Evolutionary conservation across 1,140 invertebrate genomes (phyloP).

Genomic region (Microplitis demolitor): DNA sequence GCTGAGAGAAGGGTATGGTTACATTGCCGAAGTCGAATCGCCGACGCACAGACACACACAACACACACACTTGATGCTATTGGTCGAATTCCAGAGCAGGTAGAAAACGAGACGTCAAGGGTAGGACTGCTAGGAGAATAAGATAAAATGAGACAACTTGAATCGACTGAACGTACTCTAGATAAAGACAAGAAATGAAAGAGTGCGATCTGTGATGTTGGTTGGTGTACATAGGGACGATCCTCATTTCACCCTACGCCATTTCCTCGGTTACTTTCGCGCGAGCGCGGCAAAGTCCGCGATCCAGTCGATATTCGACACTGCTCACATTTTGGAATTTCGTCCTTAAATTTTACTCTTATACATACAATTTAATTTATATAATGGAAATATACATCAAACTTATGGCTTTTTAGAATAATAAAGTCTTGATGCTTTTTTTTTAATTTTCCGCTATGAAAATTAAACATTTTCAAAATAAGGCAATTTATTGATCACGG

Average conservation of each 20-base stretch:
- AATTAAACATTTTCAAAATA: too few species aligned
- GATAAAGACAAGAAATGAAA: not conserved
- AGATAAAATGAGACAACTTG: not conserved
- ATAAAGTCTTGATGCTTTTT: not conserved
- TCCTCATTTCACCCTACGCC: constrained; percentile 1
- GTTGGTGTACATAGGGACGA: constrained; percentile 9
- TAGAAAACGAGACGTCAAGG: not conserved
- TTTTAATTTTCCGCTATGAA: too few species aligned
- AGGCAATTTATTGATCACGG: too few species aligned
- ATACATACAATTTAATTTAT: not conserved
- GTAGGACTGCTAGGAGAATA: not conserved
- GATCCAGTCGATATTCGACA: constrained; percentile 21
- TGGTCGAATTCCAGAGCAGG: constrained; percentile 18
- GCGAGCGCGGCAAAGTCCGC: constrained; percentile 18
- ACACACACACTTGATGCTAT: constrained; percentile 15
- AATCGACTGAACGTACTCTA: not conserved
- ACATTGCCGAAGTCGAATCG: not conserved
- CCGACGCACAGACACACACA: constrained; percentile 19
- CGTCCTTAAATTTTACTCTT: not conserved
- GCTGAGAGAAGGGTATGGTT: constrained; percentile 21
- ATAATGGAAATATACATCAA: not conserved
- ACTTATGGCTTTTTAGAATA: not conserved
- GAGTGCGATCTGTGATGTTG: not conserved
- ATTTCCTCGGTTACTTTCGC: constrained; percentile 13
- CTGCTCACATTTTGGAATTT: constrained; percentile 6